phyloP scores from a whole-genome alignment of 2,797 vertebrate species.

The Eleutherodactylus coqui region DNA sequence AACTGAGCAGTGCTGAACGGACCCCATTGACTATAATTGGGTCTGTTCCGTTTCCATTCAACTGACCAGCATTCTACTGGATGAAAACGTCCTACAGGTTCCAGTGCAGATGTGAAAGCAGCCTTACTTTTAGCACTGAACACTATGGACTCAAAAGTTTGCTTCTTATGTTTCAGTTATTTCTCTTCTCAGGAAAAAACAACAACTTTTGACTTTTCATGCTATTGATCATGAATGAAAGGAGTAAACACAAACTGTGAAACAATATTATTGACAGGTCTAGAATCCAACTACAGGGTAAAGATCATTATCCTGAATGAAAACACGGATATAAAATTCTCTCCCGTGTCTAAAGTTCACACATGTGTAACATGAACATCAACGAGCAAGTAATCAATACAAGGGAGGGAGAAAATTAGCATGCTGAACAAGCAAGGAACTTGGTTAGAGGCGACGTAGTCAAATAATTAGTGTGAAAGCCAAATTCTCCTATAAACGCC shows the following conservation, averaged over 20 bases:
- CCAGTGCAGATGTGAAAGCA: too few species aligned
- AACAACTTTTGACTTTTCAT: not conserved
- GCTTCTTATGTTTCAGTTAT: too few species aligned
- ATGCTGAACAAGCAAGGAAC: slow-evolving; percentile 57
- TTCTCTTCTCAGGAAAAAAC: too few species aligned
- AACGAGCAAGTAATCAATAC: slow-evolving; percentile 38
- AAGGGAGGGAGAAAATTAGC: slow-evolving; percentile 48
- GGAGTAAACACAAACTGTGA: not conserved
- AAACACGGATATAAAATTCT: not conserved
- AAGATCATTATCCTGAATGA: not conserved
- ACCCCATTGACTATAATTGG: too few species aligned
- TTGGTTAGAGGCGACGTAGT: slow-evolving; percentile 61
- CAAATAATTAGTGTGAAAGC: slow-evolving; percentile 65
- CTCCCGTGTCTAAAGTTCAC: not conserved
- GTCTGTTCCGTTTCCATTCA: too few species aligned
- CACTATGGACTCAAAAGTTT: too few species aligned
- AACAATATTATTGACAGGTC: not conserved
- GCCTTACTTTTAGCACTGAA: too few species aligned
- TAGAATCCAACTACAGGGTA: not conserved
- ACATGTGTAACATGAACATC: not conserved
- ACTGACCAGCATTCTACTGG: too few species aligned
- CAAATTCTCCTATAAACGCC: slow-evolving; percentile 65
- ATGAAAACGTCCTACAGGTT: too few species aligned
- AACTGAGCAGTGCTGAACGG: too few species aligned
- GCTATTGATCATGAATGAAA: not conserved